Base-by-base conservation (phyloP, 2,113 vertebrate genomes). In the Pseudopodoces humilis region DNA sequence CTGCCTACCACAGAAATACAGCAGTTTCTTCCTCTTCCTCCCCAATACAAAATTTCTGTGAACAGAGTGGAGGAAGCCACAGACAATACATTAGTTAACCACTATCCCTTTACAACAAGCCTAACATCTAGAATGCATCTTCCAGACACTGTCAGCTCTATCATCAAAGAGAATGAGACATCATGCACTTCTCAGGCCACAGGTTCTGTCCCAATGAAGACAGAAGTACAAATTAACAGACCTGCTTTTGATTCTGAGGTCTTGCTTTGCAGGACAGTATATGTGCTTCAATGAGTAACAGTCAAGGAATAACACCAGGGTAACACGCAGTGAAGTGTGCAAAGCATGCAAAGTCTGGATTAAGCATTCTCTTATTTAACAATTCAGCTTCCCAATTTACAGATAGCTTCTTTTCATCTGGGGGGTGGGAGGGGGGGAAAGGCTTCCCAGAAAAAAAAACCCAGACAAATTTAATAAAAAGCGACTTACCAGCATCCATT, bases 401-500 rank as follows among this genome's bases (percentile, higher is more conserved):
- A 86, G 33, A 67, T 21, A 56, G 1, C 24, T 86, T 89, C 43
- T 81, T 41, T 79, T 50, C 65, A 70, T 55, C n/a, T 27, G 22
- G 22, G 7, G 14, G 16, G 28, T 1, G 10, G 7, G 6, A 13
- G 6, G 23, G 6, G 24, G 41, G 43, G 15, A 43, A 35, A 71
- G 47, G 23, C 24, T 87, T 90, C 37, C 49, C 56, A 68, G 64
- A 3, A 7, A 62, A 3, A 47, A 41, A 67, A 31, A 49, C 4
- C 28, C 8, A 71, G 39, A 64, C 21, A 67, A 74, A 92, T 85
- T 53, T 69, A 95, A 89, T 69, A 53, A 87, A 89, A 92, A 92
- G 49, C 15, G 31, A 80, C 92, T 97, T 96, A 97, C 97, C 91
- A 89, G 88, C 50, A 90, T 96, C 95, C 97, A 97, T 97, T 93